Percentiles rank a stretch among this genome's conserved stretches.
These are phyloP conservation scores for Adrianichthys oophorus DNA, from an alignment of 2,797 vertebrate species.

Conservation along the genomic window DNA sequence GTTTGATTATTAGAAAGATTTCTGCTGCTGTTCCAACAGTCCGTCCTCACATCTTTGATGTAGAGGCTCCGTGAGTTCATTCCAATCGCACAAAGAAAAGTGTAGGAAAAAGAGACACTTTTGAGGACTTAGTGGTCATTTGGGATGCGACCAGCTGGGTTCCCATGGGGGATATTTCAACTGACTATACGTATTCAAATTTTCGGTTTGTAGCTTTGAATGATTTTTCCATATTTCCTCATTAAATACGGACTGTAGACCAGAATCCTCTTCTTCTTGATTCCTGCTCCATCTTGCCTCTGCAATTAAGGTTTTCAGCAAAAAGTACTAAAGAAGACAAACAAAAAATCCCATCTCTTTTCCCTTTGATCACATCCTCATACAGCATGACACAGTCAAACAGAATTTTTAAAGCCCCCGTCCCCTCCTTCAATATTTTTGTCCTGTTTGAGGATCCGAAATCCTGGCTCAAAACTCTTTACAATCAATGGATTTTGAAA, in stretches of 20 bases:
- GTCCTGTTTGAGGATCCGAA: conserved; percentile 23
- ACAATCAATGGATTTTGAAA: conserved; percentile 21
- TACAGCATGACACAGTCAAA: conserved; percentile 12
- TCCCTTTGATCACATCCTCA: conserved; percentile 9
- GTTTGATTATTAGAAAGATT: conserved; percentile 44
- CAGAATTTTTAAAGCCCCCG: conserved; percentile 11
- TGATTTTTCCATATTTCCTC: conserved; percentile 15
- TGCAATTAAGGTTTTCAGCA: conserved; percentile 4
- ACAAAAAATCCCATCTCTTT: conserved; percentile 15
- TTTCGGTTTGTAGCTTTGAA: conserved; percentile 5
- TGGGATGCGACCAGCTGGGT: not conserved
- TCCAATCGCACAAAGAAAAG: conserved; percentile 27
- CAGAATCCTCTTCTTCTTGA: conserved; percentile 33
- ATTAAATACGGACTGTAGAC: conserved; percentile 22
- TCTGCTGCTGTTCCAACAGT: conserved; percentile 30
- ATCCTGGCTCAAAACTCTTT: conserved; percentile 7
- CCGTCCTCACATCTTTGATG: conserved; percentile 56
- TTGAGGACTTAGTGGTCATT: conserved; percentile 5
- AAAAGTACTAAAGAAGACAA: conserved; percentile 14
- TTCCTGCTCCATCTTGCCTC: conserved; percentile 30
- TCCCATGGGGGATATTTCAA: not conserved
- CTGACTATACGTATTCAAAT: not conserved
- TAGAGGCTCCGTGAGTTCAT: conserved; percentile 60
- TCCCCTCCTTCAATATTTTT: conserved; percentile 23
- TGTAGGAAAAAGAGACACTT: not conserved